Conservation (phyloP, 2,888 invertebrate genomes). For the Caenorhabditis macrosperma region DNA sequence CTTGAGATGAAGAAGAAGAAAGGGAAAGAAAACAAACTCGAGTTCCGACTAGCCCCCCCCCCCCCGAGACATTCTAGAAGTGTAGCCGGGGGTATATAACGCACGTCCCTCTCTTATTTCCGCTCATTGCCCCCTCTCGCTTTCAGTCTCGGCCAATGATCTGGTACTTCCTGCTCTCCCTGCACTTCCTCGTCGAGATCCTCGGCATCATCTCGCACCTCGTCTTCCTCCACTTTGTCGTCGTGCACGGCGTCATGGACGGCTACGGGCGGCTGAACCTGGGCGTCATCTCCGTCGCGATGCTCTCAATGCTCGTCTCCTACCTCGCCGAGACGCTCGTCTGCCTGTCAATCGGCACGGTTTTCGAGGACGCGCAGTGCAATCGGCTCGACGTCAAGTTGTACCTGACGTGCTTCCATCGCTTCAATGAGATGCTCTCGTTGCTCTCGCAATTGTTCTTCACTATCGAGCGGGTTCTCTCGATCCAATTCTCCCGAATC, state of each 20-base stretch:
- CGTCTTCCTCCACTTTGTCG: conserved; percentile 18
- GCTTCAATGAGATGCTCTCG: conserved; percentile 26
- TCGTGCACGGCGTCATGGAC: conserved; percentile 37
- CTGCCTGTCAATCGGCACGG: conserved; percentile 31
- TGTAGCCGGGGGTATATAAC: too few relatives aligned
- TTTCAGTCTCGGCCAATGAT: conserved; percentile 16
- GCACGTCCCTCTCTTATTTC: conserved; percentile 1
- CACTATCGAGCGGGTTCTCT: conserved; percentile 34
- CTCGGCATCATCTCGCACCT: conserved; percentile 25
- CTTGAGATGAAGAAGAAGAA: too few relatives aligned
- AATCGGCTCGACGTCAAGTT: conserved; percentile 6
- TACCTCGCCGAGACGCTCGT: conserved; percentile 3
- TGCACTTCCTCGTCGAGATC: conserved; percentile 40
- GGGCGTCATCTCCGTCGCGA: conserved; percentile 31
- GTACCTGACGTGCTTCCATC: conserved; percentile 7
- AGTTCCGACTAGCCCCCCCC: too few relatives aligned
- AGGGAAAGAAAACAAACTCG: too few relatives aligned
- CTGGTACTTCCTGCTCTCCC: conserved; percentile 40
- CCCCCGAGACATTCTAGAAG: too few relatives aligned
- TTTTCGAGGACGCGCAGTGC: conserved; percentile 37
- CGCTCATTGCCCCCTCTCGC: background rate
- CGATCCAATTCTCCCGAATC: conserved; percentile 13
- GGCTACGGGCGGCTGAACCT: conserved; percentile 30
- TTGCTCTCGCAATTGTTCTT: conserved; percentile 25
- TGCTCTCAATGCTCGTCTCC: conserved; percentile 22